Percentiles rank a stretch among this genome's conserved stretches.
Evolutionary conservation across 2,888 invertebrate genomes (phyloP).

Genomic region (Xestia rhomboidea): DNA sequence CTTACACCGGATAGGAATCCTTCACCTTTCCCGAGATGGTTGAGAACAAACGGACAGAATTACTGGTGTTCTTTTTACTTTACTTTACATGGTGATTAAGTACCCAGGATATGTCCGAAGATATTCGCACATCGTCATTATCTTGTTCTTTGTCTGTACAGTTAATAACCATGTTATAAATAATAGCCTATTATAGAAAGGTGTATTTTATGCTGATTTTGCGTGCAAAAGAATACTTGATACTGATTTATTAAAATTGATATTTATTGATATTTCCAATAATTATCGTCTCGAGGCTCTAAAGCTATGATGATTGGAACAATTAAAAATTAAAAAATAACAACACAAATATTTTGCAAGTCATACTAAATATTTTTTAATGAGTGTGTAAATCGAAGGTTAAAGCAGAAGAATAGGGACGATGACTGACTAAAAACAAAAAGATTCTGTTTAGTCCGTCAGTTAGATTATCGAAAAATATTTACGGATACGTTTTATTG

Average conservation of each 20-base stretch:
- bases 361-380: background rate
- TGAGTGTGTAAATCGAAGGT: background rate
- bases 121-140: slow-evolving; percentile 39
- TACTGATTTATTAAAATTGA: slow-evolving; percentile 38
- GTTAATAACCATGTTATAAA: slow-evolving; percentile 40
- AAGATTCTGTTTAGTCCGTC: no score
- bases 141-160: slow-evolving; percentile 12
- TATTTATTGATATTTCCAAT: slow-evolving; percentile 39
- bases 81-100: slow-evolving; percentile 40
- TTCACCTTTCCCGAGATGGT: slow-evolving; percentile 59
- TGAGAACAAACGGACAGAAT: slow-evolving; percentile 32
- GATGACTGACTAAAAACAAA: no score
- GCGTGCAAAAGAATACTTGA: background rate
- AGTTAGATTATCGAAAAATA: no score
- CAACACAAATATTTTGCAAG: background rate
- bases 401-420: no score
- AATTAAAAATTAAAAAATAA: no score
- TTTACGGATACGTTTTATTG: no score
- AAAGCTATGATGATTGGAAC: slow-evolving; percentile 7
- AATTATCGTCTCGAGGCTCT: background rate
- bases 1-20: slow-evolving; percentile 46
- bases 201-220: slow-evolving; percentile 7
- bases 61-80: slow-evolving; percentile 33
- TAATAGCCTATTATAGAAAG: slow-evolving; percentile 7
- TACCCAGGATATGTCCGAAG: slow-evolving; percentile 42